Evolutionary conservation across 2,797 vertebrate species (phyloP).

Genomic region (Pseudochirops cupreus): DNA sequence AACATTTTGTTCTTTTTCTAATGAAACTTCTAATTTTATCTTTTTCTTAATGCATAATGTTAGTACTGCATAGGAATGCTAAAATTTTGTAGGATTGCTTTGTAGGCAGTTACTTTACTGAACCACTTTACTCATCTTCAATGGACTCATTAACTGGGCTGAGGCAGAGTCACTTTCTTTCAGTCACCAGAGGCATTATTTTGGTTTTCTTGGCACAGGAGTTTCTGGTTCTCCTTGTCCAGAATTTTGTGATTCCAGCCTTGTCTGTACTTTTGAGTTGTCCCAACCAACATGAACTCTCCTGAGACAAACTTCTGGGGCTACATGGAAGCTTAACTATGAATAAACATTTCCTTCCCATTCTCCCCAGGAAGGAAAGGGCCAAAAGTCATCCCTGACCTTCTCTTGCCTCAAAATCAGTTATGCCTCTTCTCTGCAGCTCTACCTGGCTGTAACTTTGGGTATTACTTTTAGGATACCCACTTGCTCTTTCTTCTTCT

Average conservation of each 20-base stretch:
- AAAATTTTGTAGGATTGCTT: neutral
- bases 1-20: neutral
- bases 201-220: neutral
- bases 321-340: neutral
- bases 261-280: neutral
- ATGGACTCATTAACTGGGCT: neutral
- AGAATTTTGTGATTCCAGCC: neutral
- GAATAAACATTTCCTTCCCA: neutral
- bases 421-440: neutral
- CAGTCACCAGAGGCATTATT: neutral
- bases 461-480: neutral
- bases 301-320: neutral
- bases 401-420: neutral
- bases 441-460: neutral
- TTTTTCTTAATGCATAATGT: neutral
- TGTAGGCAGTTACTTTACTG: neutral
- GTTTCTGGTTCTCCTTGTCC: neutral
- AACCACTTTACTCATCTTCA: neutral
- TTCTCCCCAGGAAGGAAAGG: neutral
- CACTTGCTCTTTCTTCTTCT: neutral
- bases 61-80: neutral
- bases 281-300: neutral
- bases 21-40: neutral
- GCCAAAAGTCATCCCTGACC: neutral
- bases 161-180: neutral